Base-by-base conservation (phyloP, 2,113 vertebrate genomes). In the Ploceus nigricollis region DNA sequence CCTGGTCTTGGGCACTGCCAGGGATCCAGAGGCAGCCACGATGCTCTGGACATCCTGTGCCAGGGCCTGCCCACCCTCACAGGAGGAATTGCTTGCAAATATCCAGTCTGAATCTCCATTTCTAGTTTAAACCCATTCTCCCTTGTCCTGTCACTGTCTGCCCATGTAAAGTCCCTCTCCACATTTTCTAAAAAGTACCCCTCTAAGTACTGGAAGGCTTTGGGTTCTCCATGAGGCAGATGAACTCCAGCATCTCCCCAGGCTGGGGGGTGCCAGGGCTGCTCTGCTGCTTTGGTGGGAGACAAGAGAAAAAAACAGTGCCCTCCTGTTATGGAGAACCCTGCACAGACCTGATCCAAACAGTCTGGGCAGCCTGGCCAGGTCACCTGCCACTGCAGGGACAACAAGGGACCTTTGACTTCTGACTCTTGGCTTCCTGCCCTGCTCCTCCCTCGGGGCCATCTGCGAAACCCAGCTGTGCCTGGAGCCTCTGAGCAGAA, bases 21-120 rank as follows among this genome's bases (percentile, higher is more conserved):
- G 60, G 60, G 28, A 58, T 51, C 25, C 40, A 64, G 15, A 6
- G 17, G 25, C 60, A 53, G 77, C 45, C 39, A 12, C 60, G 53
- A 19, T 82, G 0, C 68, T 81, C 44, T 66, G 60, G 51, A 31
- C 42, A 81, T 0, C 16, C 44, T 66, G 28, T 89, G 45, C 28
- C 45, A 45, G 69, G 45, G 45, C 24, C 23, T 82, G 0, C 0
- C 19, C 13, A 24, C 9, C 11, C 28, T 82, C 53, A 3, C 7
- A 25, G 33, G 31, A 75, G 14, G 53, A 53, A 39, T 60, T 66
- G 30, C 45, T 66, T 51, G 13, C 37, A 42, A 72, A 16, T 37
- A 57, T 28, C 22, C 27, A 19, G 50, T 51, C 44, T 44, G 22
- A 73, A 44, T 51, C 33, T 57, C 33, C 13, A 39, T 15, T 73